Evolutionary conservation across 2,797 vertebrate genomes (phyloP), one percentile per base, ranked within the genome.

Genomic region (Schizopygopsis malacanthus): DNA sequence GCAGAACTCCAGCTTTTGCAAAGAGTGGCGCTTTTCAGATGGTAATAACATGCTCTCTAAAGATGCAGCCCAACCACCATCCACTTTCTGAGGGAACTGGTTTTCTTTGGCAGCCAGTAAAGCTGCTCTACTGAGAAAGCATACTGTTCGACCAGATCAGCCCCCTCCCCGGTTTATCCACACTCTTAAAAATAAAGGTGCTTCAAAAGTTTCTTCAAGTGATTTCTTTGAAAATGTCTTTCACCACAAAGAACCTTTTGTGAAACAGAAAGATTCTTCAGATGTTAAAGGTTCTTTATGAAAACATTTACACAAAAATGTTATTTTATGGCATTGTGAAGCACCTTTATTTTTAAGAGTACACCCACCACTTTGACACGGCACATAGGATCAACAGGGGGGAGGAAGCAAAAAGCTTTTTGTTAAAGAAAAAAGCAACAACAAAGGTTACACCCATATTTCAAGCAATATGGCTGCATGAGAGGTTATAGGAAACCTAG

Each of bases 31-130:
- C 87, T 88, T 94, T 93, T 94, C 90, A 94, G 91, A 95, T 93
- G 92, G 87, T 93, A 94, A 94, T 95, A 93, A 85, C 89, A 89
- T 88, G 91, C 90, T 93, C 91, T 92, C 90, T 93, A 87, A 91
- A 92, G 91, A 90, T 91, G 90, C 93, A 90, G 93, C 90, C 90
- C 85, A 92, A 91, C 92, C 78, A 83, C 86, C 86, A 85, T 59
- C 84, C 85, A 50, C 47, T 86, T 73, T 82, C 88, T 87, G 88
- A 89, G 79, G 88, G 91, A 93, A 92, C 91, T 88, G 81, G 90
- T 94, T 95, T 94, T 92, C 89, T 92, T 94, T 94, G 93, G 92
- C 93, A 93, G 87, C 87, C 4, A 22, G 54, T 33, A 73, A 52
- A 89, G 84, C 67, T 82, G 84, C 88, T 90, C 89, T 89, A 89